These are phyloP conservation scores for Ellobius talpinus DNA, from an alignment of 2,113 vertebrate genomes.

Conservation along the genomic window DNA sequence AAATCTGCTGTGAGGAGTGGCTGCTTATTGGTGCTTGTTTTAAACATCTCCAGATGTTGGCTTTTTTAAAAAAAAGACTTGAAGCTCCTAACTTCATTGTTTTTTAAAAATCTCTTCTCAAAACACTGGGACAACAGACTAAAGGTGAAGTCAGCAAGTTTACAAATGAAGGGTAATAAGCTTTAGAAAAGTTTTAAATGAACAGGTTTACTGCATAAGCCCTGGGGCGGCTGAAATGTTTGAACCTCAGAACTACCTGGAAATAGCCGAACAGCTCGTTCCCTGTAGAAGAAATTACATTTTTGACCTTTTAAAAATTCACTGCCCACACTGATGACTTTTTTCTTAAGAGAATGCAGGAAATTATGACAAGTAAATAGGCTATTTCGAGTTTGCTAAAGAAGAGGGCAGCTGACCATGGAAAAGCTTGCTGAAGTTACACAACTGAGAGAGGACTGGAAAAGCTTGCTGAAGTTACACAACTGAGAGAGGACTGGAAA, in stretches of 20 bases:
- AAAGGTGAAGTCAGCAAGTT: constrained; percentile 49
- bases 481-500: constrained; percentile 46
- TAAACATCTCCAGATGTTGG: constrained; percentile 49
- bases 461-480: not conserved
- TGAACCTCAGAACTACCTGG: constrained; percentile 51
- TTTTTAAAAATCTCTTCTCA: constrained; percentile 2
- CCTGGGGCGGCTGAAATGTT: not conserved
- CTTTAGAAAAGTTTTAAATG: not conserved
- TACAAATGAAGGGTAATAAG: constrained; percentile 42
- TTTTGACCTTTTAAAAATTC: constrained; percentile 71
- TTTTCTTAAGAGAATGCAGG: constrained; percentile 61
- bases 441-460: constrained; percentile 1
- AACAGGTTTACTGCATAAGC: not conserved
- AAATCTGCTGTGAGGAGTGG: not conserved
- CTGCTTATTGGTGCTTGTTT: constrained; percentile 34
- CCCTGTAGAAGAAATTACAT: constrained; percentile 48
- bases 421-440: constrained; percentile 45
- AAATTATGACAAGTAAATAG: constrained; percentile 59
- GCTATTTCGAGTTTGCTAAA: constrained; percentile 12
- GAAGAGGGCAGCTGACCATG: constrained; percentile 18
- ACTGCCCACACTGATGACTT: constrained; percentile 19
- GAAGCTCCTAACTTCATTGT: constrained; percentile 38
- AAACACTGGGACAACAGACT: constrained; percentile 13
- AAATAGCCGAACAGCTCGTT: constrained; percentile 36
- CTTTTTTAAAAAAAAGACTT: not conserved